phyloP scores from a whole-genome alignment of 2,113 vertebrate species.

The Maccullochella peelii region DNA sequence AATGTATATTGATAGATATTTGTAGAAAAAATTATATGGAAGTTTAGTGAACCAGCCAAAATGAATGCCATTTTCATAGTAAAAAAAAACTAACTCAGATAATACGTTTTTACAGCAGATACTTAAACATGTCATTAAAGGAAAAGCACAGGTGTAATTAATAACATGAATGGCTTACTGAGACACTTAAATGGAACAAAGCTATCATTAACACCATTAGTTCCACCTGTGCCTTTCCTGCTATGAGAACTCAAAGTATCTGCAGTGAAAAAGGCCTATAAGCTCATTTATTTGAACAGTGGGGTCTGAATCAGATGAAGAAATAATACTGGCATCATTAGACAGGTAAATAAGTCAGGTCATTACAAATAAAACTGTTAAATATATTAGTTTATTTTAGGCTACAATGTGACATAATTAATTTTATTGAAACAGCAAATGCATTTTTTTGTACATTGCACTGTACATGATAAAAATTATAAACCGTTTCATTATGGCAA shows the following conservation, averaged over 20 bases:
- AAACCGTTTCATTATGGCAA: conserved; percentile 20
- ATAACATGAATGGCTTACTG: not conserved
- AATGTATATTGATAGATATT: not conserved
- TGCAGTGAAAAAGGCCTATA: not conserved
- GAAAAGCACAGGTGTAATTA: not conserved
- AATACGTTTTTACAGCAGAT: not conserved
- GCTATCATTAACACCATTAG: conserved; percentile 7
- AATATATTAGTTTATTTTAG: conserved; percentile 55
- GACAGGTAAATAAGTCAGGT: not conserved
- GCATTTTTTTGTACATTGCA: not conserved
- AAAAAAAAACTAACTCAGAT: not conserved
- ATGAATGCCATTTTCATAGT: not conserved
- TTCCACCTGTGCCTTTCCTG: conserved; percentile 1
- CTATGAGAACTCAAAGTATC: not conserved
- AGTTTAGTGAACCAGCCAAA: not conserved
- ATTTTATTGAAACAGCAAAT: conserved; percentile 22
- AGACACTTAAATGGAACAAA: not conserved
- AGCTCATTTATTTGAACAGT: not conserved
- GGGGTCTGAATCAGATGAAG: not conserved
- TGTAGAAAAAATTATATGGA: not conserved
- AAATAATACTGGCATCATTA: not conserved
- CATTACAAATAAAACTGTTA: conserved; percentile 21
- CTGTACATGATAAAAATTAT: conserved; percentile 30
- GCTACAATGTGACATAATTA: not conserved
- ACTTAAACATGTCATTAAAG: not conserved